These are phyloP conservation scores for Tetrao urogallus DNA, from an alignment of 2,113 vertebrate species.

Conservation along the genomic window DNA sequence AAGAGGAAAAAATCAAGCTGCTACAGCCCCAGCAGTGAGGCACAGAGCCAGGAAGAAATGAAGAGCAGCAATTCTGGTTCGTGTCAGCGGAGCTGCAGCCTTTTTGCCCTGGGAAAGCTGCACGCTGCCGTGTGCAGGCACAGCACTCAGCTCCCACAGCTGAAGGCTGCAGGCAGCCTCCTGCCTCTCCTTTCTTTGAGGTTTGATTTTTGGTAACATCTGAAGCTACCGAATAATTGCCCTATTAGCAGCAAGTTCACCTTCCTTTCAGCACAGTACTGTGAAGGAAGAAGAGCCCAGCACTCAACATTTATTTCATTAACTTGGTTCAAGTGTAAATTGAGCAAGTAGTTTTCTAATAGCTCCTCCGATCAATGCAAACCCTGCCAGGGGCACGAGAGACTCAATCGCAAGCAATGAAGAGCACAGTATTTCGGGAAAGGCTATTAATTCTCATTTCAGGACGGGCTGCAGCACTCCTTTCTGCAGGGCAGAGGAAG, in stretches of 20 bases:
- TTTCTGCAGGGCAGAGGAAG: not conserved
- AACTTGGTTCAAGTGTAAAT: not conserved
- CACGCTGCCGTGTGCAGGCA: not conserved
- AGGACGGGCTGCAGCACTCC: not conserved
- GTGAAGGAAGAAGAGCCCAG: not conserved
- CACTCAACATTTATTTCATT: not conserved
- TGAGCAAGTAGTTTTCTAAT: not conserved
- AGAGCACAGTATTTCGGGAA: rapidly evolving
- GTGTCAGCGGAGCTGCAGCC: not conserved
- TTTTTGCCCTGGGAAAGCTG: not conserved
- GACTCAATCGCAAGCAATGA: not conserved
- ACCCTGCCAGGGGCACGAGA: rapidly evolving
- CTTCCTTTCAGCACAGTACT: rapidly evolving
- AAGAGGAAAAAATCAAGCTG: conserved; percentile 16
- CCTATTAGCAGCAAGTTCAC: not conserved
- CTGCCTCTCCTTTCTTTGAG: not conserved
- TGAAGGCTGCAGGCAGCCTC: not conserved
- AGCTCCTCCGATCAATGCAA: not conserved
- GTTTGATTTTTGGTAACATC: not conserved
- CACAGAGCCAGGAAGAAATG: conserved; percentile 38
- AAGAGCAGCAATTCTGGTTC: conserved; percentile 28
- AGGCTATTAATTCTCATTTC: not conserved
- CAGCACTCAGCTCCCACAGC: not conserved
- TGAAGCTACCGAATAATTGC: not conserved
- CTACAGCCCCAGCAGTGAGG: not conserved